Evolutionary conservation across 2,888 invertebrate species (phyloP), one percentile per base, ranked within the genome.

Genomic region (Tenthredo mesomela): DNA sequence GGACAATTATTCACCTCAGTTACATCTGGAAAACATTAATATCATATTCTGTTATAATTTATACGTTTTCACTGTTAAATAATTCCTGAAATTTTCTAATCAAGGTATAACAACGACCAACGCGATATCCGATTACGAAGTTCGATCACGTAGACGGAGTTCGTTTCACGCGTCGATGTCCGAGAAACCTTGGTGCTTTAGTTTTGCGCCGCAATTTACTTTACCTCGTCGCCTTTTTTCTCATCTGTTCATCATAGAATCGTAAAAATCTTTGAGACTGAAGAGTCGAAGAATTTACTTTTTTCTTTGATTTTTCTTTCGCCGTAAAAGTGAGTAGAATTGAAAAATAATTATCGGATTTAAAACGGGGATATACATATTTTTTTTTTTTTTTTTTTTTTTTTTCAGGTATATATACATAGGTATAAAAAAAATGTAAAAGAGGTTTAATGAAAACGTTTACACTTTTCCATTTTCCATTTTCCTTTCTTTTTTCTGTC

Each of bases 91-190:
- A 77, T 54, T 77, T 77, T 77, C 29, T 77, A 54, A 77, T 77
- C 50, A 77, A 77, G 50, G 54, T 54, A 77, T n/a, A 12, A 18
- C 33, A 1, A 37, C 37, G 33, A n/a, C 21, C 10, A 21, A 73
- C 9, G 43, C 54, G 54, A 54, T 77, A 54, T 77, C 54, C 54
- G 10, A 77, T 77, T 9, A 77, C 50, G 33, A 54, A 77, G 77
- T 77, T 54, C 25, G 47, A 77, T 77, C 77, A 77, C 77, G 77
- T 77, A 12, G 33, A 18, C 43, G 50, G n/a, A 54, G 77, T 77
- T 77, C 54, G 50, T 77, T 77, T 77, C 54, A 54, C 77, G 33
- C 54, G 37, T 37, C 77, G 40, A 15, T 54, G 50, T 77, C 29
- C 77, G 47, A 50, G 54, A n/a, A 43, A 77, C 77, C 50, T 77